Percentiles rank a stretch among this genome's conserved stretches.
Conservation (phyloP, 1,140 invertebrate genomes). For the Potamilus streckersoni region DNA sequence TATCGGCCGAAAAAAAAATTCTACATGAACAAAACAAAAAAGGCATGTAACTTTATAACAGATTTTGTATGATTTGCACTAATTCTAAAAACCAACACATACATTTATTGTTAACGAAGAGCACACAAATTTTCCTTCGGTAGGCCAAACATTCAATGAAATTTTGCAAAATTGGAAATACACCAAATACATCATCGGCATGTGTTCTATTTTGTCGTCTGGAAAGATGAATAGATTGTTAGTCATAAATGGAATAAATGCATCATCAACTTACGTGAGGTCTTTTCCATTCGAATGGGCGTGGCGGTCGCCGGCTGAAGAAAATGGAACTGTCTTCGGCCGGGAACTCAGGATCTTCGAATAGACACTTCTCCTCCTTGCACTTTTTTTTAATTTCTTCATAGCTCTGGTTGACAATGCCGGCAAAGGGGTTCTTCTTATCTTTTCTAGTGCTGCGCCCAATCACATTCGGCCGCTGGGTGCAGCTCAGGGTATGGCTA, state of each 20-base stretch:
- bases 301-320: conserved; percentile 50
- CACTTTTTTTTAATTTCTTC: conserved; percentile 56
- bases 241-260: background rate
- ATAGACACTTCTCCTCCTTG: conserved; percentile 52
- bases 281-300: conserved; percentile 62
- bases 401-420: conserved; percentile 53
- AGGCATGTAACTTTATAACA: too few relatives aligned
- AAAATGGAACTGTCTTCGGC: conserved; percentile 59
- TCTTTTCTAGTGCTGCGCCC: conserved; percentile 44
- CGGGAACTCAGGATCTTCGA: conserved; percentile 65
- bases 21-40: too few relatives aligned
- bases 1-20: too few relatives aligned
- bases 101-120: too few relatives aligned
- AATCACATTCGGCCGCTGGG: conserved; percentile 34
- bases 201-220: too few relatives aligned
- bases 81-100: too few relatives aligned
- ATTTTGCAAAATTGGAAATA: too few relatives aligned
- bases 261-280: conserved; percentile 51
- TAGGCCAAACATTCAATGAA: too few relatives aligned
- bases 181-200: too few relatives aligned
- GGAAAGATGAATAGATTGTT: too few relatives aligned
- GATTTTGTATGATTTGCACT: too few relatives aligned
- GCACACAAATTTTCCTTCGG: too few relatives aligned
- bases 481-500: conserved; percentile 7
- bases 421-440: conserved; percentile 54